Base-by-base conservation (phyloP, 1,140 invertebrate species). In the Panagrolaimus sp. region DNA sequence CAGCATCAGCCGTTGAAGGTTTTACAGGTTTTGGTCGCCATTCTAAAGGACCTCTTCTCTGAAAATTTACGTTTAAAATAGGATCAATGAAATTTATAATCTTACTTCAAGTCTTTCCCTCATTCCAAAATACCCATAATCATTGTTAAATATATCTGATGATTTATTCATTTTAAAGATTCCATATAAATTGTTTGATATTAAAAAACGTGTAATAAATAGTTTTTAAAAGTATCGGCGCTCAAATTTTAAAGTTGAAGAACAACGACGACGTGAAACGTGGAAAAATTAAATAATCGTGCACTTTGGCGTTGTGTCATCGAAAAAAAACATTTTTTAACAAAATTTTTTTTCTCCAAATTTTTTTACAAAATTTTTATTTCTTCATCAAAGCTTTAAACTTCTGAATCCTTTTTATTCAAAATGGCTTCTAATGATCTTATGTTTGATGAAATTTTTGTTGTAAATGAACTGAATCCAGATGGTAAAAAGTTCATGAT, bases 401-500 rank as follows among this genome's bases (percentile, higher is more conserved):
- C 32, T 38, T 38, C 32, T 38, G 32, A 38, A 38, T 38, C 32
- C 96, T 38, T 38, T 7, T 38, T 38, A 2, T 38, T 38, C 32
- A 21, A 38, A 7, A 38, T 38, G 32, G 32, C 52, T 21, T n/a
- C 52, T 1, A 21, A 58, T 21, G 28, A 58, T 21, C 46, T 98
- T 67, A 85, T 98, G 63, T 98, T 98, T 84, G 96, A 99, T 86
- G 96, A 98, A 88, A 97, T 98, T 86, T 98, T 98, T 83, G 96
- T 98, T 82, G 94, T 98, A 0, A 96, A 98, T 88, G 94, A 98
- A 83, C 96, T 98, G 84, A 95, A 99, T 87, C 94, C 94, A 1
- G 94, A 98, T 81, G 96, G 96, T 17, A 98, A 97, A 83, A 97
- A 97, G 85, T 99, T 99, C 81, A 96, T 28, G 21, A 58, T 58